Evolutionary conservation across 2,113 vertebrate species (phyloP).

Genomic region (Tricholaema leucomelas): DNA sequence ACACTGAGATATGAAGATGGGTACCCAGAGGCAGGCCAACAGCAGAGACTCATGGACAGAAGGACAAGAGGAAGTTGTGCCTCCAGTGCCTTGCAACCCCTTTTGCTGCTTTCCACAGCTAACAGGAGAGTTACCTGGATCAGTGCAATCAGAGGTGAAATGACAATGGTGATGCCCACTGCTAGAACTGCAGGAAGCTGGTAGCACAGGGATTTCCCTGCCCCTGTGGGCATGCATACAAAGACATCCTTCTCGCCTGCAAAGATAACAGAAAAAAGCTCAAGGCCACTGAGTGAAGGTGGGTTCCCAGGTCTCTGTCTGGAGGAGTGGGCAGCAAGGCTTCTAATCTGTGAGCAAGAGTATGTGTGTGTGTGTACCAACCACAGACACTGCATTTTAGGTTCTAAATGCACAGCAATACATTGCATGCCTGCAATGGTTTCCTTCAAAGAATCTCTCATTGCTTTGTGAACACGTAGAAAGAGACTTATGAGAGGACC

Average conservation of each 20-base stretch:
- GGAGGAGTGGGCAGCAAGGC: background rate
- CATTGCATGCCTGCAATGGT: background rate
- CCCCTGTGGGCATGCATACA: constrained; percentile 97
- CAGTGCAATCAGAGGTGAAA: constrained; percentile 95
- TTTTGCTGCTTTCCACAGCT: background rate
- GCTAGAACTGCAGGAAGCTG: constrained; percentile 93
- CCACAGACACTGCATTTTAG: background rate
- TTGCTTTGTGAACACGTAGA: background rate
- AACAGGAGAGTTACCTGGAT: constrained; percentile 87
- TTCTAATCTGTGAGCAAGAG: background rate
- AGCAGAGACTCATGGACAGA: background rate
- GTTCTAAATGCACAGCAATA: background rate
- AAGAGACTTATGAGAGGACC: background rate
- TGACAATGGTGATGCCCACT: constrained; percentile 90
- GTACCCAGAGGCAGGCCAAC: background rate
- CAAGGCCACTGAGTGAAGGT: background rate
- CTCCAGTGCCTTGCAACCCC: background rate
- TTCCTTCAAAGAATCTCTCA: background rate
- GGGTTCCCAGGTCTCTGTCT: background rate
- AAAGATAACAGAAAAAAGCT: constrained; percentile 65
- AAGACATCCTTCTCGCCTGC: constrained; percentile 93
- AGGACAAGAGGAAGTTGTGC: background rate
- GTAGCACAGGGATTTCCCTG: constrained; percentile 96
- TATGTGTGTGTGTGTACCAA: background rate
- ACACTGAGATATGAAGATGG: background rate